Evolutionary conservation across 2,797 vertebrate species (phyloP).

Genomic region (Arctocebus calabarensis): DNA sequence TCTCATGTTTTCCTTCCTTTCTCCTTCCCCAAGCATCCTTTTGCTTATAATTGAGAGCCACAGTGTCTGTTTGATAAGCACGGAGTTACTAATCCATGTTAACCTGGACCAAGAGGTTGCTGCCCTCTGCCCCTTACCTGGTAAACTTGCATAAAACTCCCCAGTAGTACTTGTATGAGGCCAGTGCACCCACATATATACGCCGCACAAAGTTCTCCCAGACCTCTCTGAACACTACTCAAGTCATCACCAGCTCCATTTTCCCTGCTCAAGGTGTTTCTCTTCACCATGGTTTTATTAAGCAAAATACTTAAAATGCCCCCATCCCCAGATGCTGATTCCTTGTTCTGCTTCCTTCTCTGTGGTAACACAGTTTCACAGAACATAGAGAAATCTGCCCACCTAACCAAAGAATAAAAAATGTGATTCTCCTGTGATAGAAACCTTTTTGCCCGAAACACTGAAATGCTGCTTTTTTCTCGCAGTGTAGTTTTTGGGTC

Average conservation of each 20-base stretch:
- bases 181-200: background rate
- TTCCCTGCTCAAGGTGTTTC: background rate
- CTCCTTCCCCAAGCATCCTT: background rate
- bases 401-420: slow-evolving; percentile 53
- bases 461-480: background rate
- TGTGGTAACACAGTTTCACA: background rate
- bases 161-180: background rate
- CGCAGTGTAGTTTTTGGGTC: slow-evolving; percentile 53
- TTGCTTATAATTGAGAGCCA: background rate
- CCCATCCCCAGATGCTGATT: background rate
- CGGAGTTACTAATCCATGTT: background rate
- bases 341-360: background rate
- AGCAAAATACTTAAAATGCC: background rate
- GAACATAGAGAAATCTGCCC: slow-evolving; percentile 50
- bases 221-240: background rate
- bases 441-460: slow-evolving; percentile 64
- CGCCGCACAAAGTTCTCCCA: slow-evolving; percentile 6
- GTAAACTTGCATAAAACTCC: slow-evolving; percentile 32
- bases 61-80: background rate
- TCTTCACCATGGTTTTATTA: background rate
- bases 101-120: background rate
- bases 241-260: background rate
- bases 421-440: slow-evolving; percentile 51
- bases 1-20: background rate
- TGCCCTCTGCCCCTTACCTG: background rate